A percentile compares a stretch with the other conserved stretches of the same genome.
phyloP scores from a whole-genome alignment of 1,140 invertebrate species.

The Temnothorax curvispinosus region DNA sequence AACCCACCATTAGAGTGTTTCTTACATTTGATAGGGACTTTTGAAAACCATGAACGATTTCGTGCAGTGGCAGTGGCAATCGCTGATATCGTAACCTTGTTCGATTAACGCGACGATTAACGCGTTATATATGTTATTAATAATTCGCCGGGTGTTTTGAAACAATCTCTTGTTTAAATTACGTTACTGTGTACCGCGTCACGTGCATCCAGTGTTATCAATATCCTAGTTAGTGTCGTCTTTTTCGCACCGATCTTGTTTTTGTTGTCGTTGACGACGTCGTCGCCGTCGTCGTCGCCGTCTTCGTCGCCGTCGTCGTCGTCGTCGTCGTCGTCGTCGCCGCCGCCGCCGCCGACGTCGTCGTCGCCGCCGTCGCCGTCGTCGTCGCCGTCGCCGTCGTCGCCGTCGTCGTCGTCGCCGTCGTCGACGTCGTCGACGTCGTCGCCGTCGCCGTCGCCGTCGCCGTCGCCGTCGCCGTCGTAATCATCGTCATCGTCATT shows the following conservation, averaged over 20 bases:
- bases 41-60: slow-evolving; percentile 63
- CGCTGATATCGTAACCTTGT: slow-evolving; percentile 63
- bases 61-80: slow-evolving; percentile 69
- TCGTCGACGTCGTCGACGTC: background rate
- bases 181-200: background rate
- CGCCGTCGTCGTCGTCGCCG: background rate
- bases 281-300: background rate
- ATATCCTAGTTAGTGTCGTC: slow-evolving; percentile 43
- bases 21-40: slow-evolving; percentile 27
- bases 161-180: slow-evolving; percentile 43
- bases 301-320: background rate
- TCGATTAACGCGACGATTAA: slow-evolving; percentile 34
- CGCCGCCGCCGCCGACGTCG: background rate
- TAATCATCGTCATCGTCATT: background rate
- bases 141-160: slow-evolving; percentile 62
- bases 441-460: background rate
- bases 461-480: no score
- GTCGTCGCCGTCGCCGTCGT: background rate
- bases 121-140: slow-evolving; percentile 56
- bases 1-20: no score
- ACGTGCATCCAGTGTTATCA: slow-evolving; percentile 43
- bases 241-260: slow-evolving; percentile 48
- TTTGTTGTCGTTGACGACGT: background rate
- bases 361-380: background rate
- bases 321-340: background rate